phyloP scores from a whole-genome alignment of 2,888 invertebrate species.

The Taphrorychus bicolor region DNA sequence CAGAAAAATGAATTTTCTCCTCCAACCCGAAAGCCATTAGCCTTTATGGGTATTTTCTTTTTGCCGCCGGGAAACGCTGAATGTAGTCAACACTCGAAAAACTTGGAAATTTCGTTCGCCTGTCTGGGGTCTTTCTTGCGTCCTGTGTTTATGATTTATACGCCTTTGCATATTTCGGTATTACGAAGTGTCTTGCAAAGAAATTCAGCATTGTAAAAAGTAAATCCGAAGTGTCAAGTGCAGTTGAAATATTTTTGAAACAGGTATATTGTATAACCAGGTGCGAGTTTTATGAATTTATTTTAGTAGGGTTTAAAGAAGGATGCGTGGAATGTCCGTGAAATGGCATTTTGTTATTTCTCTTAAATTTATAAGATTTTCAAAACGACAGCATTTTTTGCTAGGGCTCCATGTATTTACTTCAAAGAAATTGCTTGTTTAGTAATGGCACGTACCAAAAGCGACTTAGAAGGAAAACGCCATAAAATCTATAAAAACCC shows the following conservation, averaged over 20 bases:
- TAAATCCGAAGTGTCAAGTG: constrained; percentile 4
- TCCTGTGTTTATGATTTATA: constrained; percentile 1
- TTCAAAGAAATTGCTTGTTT: no score
- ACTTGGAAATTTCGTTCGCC: constrained; percentile 6
- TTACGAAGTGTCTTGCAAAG: constrained; percentile 7
- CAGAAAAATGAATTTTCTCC: constrained; percentile 18
- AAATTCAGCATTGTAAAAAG: constrained; percentile 5
- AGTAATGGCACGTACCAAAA: no score
- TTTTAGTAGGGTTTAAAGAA: neutral
- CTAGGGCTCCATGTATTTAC: no score
- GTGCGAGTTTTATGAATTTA: neutral
- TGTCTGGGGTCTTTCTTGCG: neutral
- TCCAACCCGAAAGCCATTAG: constrained; percentile 16
- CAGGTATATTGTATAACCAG: neutral
- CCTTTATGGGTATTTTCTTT: constrained; percentile 14
- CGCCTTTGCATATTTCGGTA: constrained; percentile 6
- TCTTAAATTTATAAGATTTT: no score
- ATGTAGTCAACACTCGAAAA: constrained; percentile 6
- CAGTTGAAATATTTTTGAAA: neutral
- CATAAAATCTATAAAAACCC: no score
- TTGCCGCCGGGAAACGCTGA: neutral
- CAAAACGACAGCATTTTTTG: no score
- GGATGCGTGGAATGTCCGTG: no score
- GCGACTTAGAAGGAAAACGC: no score
- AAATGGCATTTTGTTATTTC: no score